Base-by-base conservation (phyloP, 2,113 vertebrate species). In the Laticauda laticaudata region DNA sequence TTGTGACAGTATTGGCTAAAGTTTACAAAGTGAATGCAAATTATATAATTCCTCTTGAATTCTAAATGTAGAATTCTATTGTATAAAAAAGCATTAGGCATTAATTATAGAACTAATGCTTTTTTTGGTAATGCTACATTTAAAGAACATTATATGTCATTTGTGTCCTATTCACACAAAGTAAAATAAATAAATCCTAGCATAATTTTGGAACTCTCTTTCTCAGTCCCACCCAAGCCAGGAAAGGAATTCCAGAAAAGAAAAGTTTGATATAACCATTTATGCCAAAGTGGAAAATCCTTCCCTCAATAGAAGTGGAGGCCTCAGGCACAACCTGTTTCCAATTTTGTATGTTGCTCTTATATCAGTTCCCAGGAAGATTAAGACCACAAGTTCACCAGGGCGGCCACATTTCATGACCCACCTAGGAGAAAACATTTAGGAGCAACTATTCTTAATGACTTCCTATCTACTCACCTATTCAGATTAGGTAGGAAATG, bases 111-210 rank as follows among this genome's bases (percentile, higher is more conserved):
- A 59, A 1, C 0, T 9, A 93, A 94, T 7, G 81, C 4, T 34
- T 51, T 53, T 89, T 8, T 89, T 8, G 0, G n/a, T 69, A 93
- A 92, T 3, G 39, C 5, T 1, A 2, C 91, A 21, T 88, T 92
- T 90, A 90, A 95, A 92, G 93, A 34, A 92, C 6, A 5, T 57
- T 90, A 81, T 9, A 59, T 45, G 48, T 15, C n/a, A 5, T 87
- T 64, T n/a, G 11, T n/a, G 29, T 29, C 24, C 14, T 45, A 57
- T 45, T 92, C 23, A 61, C 43, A 43, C 4, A 51, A 24, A 45
- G 12, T 10, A 89, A 88, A 89, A 61, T 90, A 61, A 45, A 90
- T 20, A 86, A 45, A 54, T 45, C 24, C 23, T 55, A 4, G 86
- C 3, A 43, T 75, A 64, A 64, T 26, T 64, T 64, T 64, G 61